A percentile compares a stretch with the other conserved stretches of the same genome.
phyloP scores from a whole-genome alignment of 2,113 vertebrate species.

The Neogobius melanostomus region DNA sequence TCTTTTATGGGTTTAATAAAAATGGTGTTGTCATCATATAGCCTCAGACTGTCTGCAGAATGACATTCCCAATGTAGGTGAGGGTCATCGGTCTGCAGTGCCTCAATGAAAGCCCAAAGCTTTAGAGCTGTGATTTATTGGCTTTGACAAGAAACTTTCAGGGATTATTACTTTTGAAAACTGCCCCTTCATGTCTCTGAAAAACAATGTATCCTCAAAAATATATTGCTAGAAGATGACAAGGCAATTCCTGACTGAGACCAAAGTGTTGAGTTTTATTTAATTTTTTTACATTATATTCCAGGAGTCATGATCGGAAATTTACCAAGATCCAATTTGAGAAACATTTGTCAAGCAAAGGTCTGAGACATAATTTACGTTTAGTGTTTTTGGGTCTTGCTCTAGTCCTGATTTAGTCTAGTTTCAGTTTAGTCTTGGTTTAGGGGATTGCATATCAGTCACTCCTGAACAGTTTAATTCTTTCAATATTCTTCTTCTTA shows the following conservation, averaged over 20 bases:
- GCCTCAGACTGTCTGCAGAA: constrained; percentile 19
- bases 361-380: too few species aligned
- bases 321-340: too few species aligned
- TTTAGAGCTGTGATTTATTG: constrained; percentile 31
- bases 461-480: too few species aligned
- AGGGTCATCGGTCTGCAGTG: constrained; percentile 14
- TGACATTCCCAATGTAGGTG: constrained; percentile 22
- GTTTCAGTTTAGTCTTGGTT: too few species aligned
- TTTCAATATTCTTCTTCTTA: too few species aligned
- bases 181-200: background rate
- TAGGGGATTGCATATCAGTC: too few species aligned
- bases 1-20: constrained; percentile 14
- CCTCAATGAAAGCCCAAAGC: constrained; percentile 32
- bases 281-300: background rate
- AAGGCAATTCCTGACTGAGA: background rate
- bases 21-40: constrained; percentile 11
- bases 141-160: constrained; percentile 42
- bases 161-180: constrained; percentile 25
- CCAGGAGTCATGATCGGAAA: too few species aligned
- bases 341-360: too few species aligned
- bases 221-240: background rate
- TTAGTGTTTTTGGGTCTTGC: too few species aligned
- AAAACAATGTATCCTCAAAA: background rate
- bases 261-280: background rate
- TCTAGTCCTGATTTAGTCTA: too few species aligned